Evolutionary conservation across 2,113 vertebrate species (phyloP), one percentile per base, ranked within the genome.

Genomic region (Hucho hucho): DNA sequence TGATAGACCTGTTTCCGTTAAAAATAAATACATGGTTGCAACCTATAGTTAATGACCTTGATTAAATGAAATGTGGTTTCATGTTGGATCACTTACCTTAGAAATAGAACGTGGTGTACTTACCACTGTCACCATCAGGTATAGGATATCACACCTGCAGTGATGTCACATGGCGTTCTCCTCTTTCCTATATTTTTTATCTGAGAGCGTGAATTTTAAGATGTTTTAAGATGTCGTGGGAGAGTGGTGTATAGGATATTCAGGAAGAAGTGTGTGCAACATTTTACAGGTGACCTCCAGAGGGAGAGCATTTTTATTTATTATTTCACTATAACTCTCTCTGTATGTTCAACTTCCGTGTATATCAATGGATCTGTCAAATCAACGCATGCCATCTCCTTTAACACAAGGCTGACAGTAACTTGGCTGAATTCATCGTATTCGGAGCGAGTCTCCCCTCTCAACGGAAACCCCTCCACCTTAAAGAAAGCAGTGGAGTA

Each of bases 401-500:
- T 24, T 47, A 18, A 24, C 67, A 14, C 16, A 9, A 46, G 20
- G 13, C 32, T n/a, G 12, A 9, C 56, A 32, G 72, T 46, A 46
- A 24, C 22, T 14, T 26, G 22, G 25, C 69, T n/a, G 49, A 71
- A 56, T 56, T 9, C 24, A 58, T 5, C 6, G 28, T 28, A 5
- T 65, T 29, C 64, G 3, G 11, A 13, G n/a, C 43, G 9, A 53
- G 13, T 53, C 37, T 2, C 69, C 16, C 16, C 24, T 28, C 25
- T 70, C 68, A 49, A 75, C n/a, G 73, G 11, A 43, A 69, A 46
- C 67, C 67, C 49, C n/a, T 69, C 67, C 67, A 69, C 67, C 67
- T 69, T 69, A 63, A 64, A 24, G 47, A 71, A 56, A 76, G 16
- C 12, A 28, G 64, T 47, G 90, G 90, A 88, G 84, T 88, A 0